Evolutionary conservation across 64 coral and sea anemone genomes (phyloP).

Genomic region (Dendrophyllia cribrosa): DNA sequence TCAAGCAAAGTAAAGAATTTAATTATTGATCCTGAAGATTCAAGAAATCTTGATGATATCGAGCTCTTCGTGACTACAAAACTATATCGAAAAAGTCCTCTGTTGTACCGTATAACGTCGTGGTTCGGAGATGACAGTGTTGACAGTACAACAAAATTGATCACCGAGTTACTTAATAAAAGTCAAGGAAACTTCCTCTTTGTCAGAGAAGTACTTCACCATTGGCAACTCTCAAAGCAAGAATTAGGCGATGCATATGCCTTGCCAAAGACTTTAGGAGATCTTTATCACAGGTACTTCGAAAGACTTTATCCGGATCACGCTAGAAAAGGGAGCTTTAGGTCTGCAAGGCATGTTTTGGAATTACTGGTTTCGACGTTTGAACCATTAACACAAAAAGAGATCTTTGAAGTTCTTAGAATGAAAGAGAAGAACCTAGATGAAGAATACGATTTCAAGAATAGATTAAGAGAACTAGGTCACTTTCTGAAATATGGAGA

Average conservation of each 20-base stretch:
- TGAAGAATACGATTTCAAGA: conserved; percentile 72
- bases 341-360: conserved; percentile 50
- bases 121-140: conserved; percentile 11
- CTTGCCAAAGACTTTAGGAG: conserved; percentile 34
- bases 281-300: conserved; percentile 67
- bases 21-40: conserved; percentile 38
- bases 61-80: conserved; percentile 31
- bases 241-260: not conserved
- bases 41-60: conserved; percentile 66
- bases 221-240: conserved; percentile 9
- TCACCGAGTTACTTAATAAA: conserved; percentile 1
- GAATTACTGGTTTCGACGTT: conserved; percentile 64
- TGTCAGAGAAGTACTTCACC: conserved; percentile 61
- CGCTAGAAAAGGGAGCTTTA: conserved; percentile 20
- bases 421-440: conserved; percentile 32
- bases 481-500: conserved; percentile 50
- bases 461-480: conserved; percentile 34
- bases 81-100: conserved; percentile 23
- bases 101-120: not conserved
- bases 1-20: conserved; percentile 11
- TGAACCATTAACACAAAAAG: conserved; percentile 39
- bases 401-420: conserved; percentile 40
- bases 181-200: conserved; percentile 84
- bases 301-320: conserved; percentile 23
- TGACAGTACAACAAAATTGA: not conserved